Conservation (phyloP, 2,113 vertebrate species). For the Paralichthys olivaceus region DNA sequence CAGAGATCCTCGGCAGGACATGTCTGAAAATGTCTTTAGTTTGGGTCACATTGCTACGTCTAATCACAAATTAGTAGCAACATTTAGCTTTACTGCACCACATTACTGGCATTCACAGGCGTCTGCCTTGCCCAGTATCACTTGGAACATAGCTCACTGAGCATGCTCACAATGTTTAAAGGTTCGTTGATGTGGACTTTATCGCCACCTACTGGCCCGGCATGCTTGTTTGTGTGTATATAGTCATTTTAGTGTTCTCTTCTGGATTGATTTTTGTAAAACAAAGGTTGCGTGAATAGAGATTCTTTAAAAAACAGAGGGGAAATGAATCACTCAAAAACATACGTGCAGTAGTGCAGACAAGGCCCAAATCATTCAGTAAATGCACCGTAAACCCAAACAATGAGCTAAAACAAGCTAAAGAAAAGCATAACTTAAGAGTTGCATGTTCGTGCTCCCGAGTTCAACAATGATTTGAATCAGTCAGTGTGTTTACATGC, state of each 20-base stretch:
- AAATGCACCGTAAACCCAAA: background rate
- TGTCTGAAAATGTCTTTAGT: background rate
- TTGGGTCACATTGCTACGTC: too few relatives aligned
- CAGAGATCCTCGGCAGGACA: too few relatives aligned
- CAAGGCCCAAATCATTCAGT: background rate
- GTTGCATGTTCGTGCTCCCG: background rate
- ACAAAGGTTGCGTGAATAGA: background rate
- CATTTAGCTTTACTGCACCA: too few relatives aligned
- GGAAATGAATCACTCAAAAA: background rate
- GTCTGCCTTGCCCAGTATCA: too few relatives aligned
- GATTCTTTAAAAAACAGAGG: background rate
- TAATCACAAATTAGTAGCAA: too few relatives aligned
- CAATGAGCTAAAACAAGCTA: background rate
- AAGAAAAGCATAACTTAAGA: background rate
- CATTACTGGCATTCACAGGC: too few relatives aligned
- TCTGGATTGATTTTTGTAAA: too few relatives aligned
- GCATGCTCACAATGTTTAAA: background rate
- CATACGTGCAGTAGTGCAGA: background rate
- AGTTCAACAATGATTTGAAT: background rate
- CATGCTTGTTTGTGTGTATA: too few relatives aligned
- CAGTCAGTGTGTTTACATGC: slow-evolving; percentile 3
- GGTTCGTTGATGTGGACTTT: too few relatives aligned
- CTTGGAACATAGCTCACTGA: too few relatives aligned
- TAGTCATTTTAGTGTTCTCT: too few relatives aligned
- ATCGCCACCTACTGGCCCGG: too few relatives aligned